These are phyloP conservation scores for Apamea sordens DNA, from an alignment of 2,888 invertebrate genomes.

Conservation along the genomic window DNA sequence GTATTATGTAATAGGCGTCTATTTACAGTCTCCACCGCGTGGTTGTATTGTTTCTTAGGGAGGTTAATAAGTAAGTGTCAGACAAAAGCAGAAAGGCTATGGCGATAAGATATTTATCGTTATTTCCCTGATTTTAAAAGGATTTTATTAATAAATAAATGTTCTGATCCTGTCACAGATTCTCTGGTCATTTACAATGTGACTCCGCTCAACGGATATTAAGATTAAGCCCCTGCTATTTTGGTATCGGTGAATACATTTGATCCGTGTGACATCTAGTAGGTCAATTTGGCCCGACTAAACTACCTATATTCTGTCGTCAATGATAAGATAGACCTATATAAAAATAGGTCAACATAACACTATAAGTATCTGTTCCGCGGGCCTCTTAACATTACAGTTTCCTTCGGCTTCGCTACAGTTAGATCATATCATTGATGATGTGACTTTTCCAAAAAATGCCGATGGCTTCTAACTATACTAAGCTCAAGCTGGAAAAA, in stretches of 20 bases:
- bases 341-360: slow-evolving; percentile 3
- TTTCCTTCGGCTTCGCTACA: not conserved
- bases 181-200: not conserved
- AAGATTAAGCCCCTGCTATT: slow-evolving; percentile 6
- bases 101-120: not conserved
- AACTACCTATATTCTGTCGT: slow-evolving; percentile 20
- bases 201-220: not conserved
- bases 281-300: not conserved
- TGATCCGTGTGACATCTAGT: slow-evolving; percentile 6
- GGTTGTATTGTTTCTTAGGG: slow-evolving; percentile 80
- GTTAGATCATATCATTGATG: not conserved
- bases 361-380: too few relatives aligned
- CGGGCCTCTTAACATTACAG: not conserved
- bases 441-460: not conserved
- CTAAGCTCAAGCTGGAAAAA: not conserved
- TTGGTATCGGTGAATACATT: slow-evolving; percentile 15
- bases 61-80: slow-evolving; percentile 33
- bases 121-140: not conserved
- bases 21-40: slow-evolving; percentile 68
- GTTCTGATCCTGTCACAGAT: not conserved
- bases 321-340: not conserved
- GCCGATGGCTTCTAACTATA: not conserved
- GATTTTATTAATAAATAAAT: not conserved
- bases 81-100: not conserved
- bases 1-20: not conserved